Conservation (phyloP, 2,113 vertebrate genomes). For the Megaceryle torquata region DNA sequence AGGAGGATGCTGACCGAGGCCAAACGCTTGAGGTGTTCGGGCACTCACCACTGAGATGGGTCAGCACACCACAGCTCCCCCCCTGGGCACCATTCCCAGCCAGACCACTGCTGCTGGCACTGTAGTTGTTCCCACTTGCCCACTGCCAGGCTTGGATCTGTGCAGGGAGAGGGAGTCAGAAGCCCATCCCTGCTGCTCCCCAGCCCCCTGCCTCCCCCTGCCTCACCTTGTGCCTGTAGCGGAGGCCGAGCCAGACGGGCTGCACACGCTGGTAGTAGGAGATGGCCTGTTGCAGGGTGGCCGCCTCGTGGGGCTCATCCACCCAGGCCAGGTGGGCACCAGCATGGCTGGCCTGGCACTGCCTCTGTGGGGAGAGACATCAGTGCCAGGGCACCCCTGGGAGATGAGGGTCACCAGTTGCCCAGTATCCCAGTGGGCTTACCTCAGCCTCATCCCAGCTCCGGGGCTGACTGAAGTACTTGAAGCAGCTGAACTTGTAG, state of each 20-base stretch:
- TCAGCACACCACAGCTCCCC: not conserved
- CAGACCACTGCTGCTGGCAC: not conserved
- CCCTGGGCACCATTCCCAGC: accelerated
- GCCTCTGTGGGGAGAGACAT: not conserved
- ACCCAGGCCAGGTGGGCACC: conserved; percentile 58
- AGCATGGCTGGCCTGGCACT: not conserved
- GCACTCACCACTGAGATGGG: conserved; percentile 10
- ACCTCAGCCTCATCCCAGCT: conserved; percentile 68
- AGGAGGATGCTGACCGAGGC: accelerated
- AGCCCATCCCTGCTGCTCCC: accelerated
- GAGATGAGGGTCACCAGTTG: accelerated
- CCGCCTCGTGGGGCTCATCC: not conserved
- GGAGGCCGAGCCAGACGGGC: conserved; percentile 61
- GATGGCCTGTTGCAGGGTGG: not conserved
- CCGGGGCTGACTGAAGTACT: conserved; percentile 3
- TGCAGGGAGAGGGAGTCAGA: not conserved
- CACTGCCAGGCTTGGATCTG: conserved; percentile 60
- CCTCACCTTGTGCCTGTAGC: conserved; percentile 31
- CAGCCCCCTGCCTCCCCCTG: accelerated
- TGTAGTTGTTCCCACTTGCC: not conserved
- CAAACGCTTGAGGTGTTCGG: accelerated
- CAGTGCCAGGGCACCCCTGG: accelerated
- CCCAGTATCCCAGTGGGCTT: accelerated
- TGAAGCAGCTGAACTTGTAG: conserved; percentile 52
- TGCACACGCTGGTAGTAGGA: not conserved